Evolutionary conservation across 2,888 invertebrate species (phyloP).

Genomic region (Deroplatys truncata): DNA sequence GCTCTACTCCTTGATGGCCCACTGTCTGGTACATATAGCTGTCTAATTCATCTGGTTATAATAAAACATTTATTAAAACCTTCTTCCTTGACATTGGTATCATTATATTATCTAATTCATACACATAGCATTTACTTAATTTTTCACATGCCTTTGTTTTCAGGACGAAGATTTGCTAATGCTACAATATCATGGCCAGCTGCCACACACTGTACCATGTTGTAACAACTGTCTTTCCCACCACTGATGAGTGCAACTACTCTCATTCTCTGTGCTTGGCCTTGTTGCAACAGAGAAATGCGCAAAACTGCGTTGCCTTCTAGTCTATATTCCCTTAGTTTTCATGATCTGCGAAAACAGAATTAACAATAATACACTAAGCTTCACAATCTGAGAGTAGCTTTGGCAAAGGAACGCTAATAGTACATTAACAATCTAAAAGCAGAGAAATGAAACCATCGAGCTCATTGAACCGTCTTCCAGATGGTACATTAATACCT

Average conservation of each 20-base stretch:
- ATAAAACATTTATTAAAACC: neutral
- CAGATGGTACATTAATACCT: neutral
- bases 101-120: neutral
- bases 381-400: neutral
- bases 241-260: constrained; percentile 91
- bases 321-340: neutral
- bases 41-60: constrained; percentile 76
- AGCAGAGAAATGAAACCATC: neutral
- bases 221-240: constrained; percentile 99
- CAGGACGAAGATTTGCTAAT: constrained; percentile 90
- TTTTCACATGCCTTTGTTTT: constrained; percentile 62
- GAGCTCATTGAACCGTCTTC: neutral
- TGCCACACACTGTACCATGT: constrained; percentile 95
- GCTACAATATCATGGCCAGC: constrained; percentile 95
- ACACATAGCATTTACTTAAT: neutral
- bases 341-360: constrained; percentile 38
- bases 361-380: neutral
- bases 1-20: constrained; percentile 89
- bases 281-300: neutral
- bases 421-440: neutral
- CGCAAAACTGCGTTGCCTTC: neutral
- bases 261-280: constrained; percentile 60
- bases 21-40: constrained; percentile 99
- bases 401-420: neutral
- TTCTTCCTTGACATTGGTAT: neutral